A percentile compares a stretch with the other conserved stretches of the same genome.
Evolutionary conservation across 2,888 invertebrate genomes (phyloP).

Genomic region (Volucella zonaria): DNA sequence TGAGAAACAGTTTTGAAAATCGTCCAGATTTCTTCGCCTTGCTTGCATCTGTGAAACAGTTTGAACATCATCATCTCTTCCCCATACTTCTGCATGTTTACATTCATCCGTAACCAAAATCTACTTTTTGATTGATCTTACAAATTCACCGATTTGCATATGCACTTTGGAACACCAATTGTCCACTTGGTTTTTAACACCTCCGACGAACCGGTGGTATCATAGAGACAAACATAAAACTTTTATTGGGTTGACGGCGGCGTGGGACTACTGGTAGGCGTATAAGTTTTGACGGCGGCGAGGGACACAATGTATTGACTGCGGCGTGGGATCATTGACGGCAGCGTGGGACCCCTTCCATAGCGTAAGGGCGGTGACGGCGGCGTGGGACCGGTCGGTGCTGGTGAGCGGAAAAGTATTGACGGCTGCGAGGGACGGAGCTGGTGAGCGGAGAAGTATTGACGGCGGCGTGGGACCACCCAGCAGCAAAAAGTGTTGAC

Average conservation of each 20-base stretch:
- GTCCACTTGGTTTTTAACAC: neutral
- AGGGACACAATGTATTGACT: slow-evolving; percentile 44
- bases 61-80: slow-evolving; percentile 9
- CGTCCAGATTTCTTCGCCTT: slow-evolving; percentile 12
- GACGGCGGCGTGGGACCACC: slow-evolving; percentile 51
- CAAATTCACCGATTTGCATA: slow-evolving; percentile 15
- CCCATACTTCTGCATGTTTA: slow-evolving; percentile 16
- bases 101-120: slow-evolving; percentile 1
- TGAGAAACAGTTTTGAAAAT: slow-evolving; percentile 13
- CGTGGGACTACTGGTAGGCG: slow-evolving; percentile 11
- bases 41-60: slow-evolving; percentile 40
- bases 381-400: neutral
- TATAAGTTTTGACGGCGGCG: slow-evolving; percentile 44
- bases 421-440: slow-evolving; percentile 54
- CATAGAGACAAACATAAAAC: neutral
- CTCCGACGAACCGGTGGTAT: neutral
- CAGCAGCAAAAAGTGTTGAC: slow-evolving; percentile 5
- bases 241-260: slow-evolving; percentile 36
- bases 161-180: neutral
- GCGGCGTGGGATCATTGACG: slow-evolving; percentile 48
- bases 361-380: neutral
- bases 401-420: neutral
- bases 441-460: neutral
- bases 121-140: neutral
- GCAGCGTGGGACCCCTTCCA: slow-evolving; percentile 6